A percentile compares a stretch with the other conserved stretches of the same genome.
These are phyloP conservation scores for Siniperca chuatsi DNA, from an alignment of 2,113 vertebrate genomes.

Conservation along the genomic window DNA sequence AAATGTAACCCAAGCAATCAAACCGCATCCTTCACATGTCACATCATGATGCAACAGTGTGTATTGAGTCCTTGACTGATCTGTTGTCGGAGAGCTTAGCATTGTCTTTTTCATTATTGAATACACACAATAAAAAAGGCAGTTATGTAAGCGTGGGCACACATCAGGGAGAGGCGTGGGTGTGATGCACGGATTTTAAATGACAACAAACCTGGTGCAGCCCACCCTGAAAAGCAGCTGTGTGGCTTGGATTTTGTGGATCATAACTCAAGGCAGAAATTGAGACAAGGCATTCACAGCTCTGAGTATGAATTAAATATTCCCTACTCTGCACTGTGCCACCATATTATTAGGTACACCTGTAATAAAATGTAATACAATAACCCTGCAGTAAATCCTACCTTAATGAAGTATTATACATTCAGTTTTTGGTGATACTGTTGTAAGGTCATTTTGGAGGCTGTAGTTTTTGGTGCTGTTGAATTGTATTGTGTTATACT, in stretches of 20 bases:
- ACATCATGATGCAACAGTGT: neutral
- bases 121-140: conserved; percentile 17
- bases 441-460: neutral
- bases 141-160: conserved; percentile 3
- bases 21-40: neutral
- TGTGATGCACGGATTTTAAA: conserved; percentile 65
- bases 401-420: neutral
- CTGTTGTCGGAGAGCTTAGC: neutral
- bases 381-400: neutral
- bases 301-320: conserved; percentile 20
- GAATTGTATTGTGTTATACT: neutral
- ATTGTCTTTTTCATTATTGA: conserved; percentile 37
- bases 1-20: neutral
- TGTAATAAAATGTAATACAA: neutral
- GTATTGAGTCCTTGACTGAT: conserved; percentile 6
- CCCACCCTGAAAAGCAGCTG: conserved; percentile 26
- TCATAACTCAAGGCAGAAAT: conserved; percentile 26
- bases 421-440: neutral
- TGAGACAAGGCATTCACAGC: conserved; percentile 6
- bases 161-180: conserved; percentile 24
- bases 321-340: neutral
- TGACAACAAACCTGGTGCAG: conserved; percentile 22
- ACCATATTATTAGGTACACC: neutral
- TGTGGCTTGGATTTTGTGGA: conserved; percentile 8
- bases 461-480: neutral